phyloP scores from a whole-genome alignment of 2,797 vertebrate genomes.

The Cossypha heuglini region DNA sequence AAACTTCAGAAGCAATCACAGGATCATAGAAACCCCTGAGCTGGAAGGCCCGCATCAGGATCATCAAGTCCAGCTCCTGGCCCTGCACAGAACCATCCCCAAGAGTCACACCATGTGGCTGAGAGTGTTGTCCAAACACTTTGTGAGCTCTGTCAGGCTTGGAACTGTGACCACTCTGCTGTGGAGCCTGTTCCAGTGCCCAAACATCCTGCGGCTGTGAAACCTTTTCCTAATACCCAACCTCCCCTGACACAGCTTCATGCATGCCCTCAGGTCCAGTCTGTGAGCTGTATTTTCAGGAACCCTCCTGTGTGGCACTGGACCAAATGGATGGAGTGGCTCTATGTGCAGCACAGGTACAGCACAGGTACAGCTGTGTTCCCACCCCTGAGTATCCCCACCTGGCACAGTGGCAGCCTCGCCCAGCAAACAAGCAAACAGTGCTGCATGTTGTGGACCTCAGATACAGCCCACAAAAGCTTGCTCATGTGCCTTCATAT shows the following conservation, averaged over 20 bases:
- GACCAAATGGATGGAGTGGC: fast-evolving
- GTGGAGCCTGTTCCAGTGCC: not conserved
- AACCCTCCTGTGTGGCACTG: fast-evolving
- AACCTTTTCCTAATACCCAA: not conserved
- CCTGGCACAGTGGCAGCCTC: fast-evolving
- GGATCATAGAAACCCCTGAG: not conserved
- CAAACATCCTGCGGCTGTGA: not conserved
- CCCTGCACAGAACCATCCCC: not conserved
- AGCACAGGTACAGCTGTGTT: not conserved
- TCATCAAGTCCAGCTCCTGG: not conserved
- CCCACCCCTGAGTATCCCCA: not conserved
- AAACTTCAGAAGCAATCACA: not conserved
- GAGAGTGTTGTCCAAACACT: not conserved
- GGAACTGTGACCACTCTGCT: not conserved
- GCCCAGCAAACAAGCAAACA: fast-evolving
- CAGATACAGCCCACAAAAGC: not conserved
- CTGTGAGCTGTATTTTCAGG: not conserved
- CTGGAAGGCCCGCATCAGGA: not conserved
- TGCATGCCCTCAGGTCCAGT: not conserved
- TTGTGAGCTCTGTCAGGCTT: not conserved
- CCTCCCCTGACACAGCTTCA: not conserved
- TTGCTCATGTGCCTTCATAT: fast-evolving
- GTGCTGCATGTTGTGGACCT: fast-evolving
- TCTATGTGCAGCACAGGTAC: fast-evolving
- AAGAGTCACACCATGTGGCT: not conserved